phyloP scores from a whole-genome alignment of 2,797 vertebrate genomes.

The Schizopygopsis malacanthus region DNA sequence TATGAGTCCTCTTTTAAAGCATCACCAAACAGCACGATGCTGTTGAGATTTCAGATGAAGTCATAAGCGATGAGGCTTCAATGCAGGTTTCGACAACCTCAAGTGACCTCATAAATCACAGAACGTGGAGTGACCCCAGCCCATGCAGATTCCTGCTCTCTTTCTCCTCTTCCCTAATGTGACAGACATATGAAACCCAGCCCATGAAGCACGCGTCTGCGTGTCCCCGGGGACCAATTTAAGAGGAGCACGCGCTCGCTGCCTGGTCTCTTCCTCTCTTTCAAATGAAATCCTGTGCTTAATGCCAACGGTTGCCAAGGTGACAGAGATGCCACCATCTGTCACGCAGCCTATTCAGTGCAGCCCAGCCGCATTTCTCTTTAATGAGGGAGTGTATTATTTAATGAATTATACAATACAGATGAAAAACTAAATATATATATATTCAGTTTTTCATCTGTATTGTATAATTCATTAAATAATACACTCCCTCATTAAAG shows the following conservation, averaged over 20 bases:
- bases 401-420: conserved; percentile 13
- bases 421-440: background rate
- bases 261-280: conserved; percentile 72
- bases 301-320: conserved; percentile 70
- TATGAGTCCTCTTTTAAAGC: background rate
- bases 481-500: too few species aligned
- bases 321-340: conserved; percentile 69
- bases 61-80: conserved; percentile 36
- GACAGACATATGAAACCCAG: conserved; percentile 53
- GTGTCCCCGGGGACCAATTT: conserved; percentile 78
- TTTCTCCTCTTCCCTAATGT: conserved; percentile 46
- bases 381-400: conserved; percentile 18
- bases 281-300: conserved; percentile 64
- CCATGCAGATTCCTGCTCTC: conserved; percentile 16
- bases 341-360: conserved; percentile 52
- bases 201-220: conserved; percentile 53
- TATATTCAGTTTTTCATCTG: too few species aligned
- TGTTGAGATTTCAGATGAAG: conserved; percentile 16
- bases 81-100: conserved; percentile 22
- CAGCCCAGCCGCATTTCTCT: conserved; percentile 7
- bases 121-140: conserved; percentile 36
- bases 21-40: background rate
- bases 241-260: conserved; percentile 62
- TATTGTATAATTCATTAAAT: too few species aligned
- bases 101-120: conserved; percentile 57